These are phyloP conservation scores for Cecidostiba fungosa DNA, from an alignment of 2,888 invertebrate species.

Conservation along the genomic window DNA sequence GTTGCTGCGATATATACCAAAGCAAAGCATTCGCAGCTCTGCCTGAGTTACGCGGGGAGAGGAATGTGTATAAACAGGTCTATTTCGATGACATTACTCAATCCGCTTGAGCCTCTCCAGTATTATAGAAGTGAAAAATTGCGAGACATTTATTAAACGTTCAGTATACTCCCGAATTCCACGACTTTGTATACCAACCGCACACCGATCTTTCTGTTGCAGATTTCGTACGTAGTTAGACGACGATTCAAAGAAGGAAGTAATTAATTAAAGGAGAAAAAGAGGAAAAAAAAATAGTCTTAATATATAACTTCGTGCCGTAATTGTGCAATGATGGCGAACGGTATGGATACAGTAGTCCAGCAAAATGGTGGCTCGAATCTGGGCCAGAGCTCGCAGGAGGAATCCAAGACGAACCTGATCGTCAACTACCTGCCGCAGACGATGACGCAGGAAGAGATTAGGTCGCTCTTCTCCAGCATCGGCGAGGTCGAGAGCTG, in stretches of 20 bases:
- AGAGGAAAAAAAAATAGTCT: constrained; percentile 6
- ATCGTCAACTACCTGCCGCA: constrained; percentile 99
- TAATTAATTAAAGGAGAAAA: neutral
- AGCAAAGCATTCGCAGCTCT: neutral
- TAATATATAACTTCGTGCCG: constrained; percentile 6
- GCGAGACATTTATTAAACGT: too few species aligned
- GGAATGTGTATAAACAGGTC: constrained; percentile 9
- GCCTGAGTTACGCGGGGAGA: neutral
- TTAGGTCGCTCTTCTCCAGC: constrained; percentile 97
- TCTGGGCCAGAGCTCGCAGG: constrained; percentile 84
- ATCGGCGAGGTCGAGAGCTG: constrained; percentile 99
- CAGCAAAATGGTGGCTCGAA: constrained; percentile 91
- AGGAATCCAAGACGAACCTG: constrained; percentile 98
- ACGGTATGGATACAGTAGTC: constrained; percentile 90
- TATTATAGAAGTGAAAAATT: too few species aligned
- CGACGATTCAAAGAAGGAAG: constrained; percentile 64
- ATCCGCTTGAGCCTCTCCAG: neutral
- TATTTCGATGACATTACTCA: constrained; percentile 1
- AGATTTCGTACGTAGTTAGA: constrained; percentile 79
- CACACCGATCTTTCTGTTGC: constrained; percentile 66
- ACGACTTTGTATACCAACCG: too few species aligned
- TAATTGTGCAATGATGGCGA: constrained; percentile 87
- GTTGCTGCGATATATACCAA: too few species aligned
- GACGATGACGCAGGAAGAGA: constrained; percentile 99
- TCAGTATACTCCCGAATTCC: too few species aligned